A percentile compares a stretch with the other conserved stretches of the same genome.
Conservation (phyloP, 1,140 invertebrate species). For the Drosophila ficusphila region DNA sequence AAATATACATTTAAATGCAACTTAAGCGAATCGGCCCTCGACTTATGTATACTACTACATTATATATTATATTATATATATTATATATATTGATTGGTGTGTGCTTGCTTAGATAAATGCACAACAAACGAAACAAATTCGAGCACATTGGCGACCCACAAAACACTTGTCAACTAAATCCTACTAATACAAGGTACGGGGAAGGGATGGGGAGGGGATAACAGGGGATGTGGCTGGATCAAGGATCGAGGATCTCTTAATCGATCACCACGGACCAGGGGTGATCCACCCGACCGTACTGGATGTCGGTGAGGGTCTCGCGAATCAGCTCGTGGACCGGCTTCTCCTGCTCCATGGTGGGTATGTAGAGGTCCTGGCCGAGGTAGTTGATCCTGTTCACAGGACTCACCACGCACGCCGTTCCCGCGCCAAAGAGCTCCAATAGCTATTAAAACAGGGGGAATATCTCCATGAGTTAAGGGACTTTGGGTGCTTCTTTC, state of each 20-base stretch:
- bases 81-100: slow-evolving; percentile 30
- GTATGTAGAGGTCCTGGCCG: slow-evolving; percentile 88
- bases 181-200: slow-evolving; percentile 71
- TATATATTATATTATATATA: slow-evolving; percentile 14
- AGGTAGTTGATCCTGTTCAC: slow-evolving; percentile 92
- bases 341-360: slow-evolving; percentile 89
- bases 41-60: slow-evolving; percentile 21
- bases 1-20: slow-evolving; percentile 54
- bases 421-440: slow-evolving; percentile 97
- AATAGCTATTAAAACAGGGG: slow-evolving; percentile 88
- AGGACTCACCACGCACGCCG: slow-evolving; percentile 96
- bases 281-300: slow-evolving; percentile 93
- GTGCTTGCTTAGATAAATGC: slow-evolving; percentile 46
- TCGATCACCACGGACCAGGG: slow-evolving; percentile 88
- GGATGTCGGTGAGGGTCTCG: slow-evolving; percentile 92
- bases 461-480: background rate
- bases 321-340: slow-evolving; percentile 89
- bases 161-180: slow-evolving; percentile 54
- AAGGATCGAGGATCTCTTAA: slow-evolving; percentile 34
- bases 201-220: background rate
- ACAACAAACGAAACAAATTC: slow-evolving; percentile 67
- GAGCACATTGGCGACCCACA: slow-evolving; percentile 60
- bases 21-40: slow-evolving; percentile 5
- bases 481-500: fast-evolving
- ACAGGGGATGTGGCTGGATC: background rate